Evolutionary conservation across 2,888 invertebrate species (phyloP), one percentile per base, ranked within the genome.

Genomic region (Drosophila antonietae): DNA sequence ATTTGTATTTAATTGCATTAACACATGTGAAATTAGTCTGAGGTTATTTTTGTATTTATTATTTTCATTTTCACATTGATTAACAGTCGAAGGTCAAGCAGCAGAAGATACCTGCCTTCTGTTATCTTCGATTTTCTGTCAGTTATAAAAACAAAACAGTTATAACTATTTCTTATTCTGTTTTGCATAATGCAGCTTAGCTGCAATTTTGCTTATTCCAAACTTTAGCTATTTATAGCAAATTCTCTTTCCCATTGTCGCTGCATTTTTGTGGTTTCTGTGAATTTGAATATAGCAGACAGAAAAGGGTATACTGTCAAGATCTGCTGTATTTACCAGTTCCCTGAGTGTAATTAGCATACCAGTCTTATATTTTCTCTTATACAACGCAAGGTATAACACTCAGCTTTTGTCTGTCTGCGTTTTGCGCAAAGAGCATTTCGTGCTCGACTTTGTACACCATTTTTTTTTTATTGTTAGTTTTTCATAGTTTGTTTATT

Each of bases 251-350:
- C 47, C 33, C 14, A 15, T 67, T 59, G 18, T 56, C 39, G 59
- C 72, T 65, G 75, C 77, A 88, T 53, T 84, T 65, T n/a, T 75
- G 43, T 33, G 88, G 83, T 80, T 88, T 87, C 88, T 56, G 31
- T 41, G 39, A 52, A 61, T 64, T 63, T 47, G 20, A n/a, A 51
- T 14, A 59, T 12, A 43, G 20, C 44, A 6, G 60, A 3, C 57
- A 49, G n/a, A 39, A 20, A 20, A 37, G 61, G 43, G 67, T 57
- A 65, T 62, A 23, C 41, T 46, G n/a, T 2, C 12, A 3, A 12
- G 49, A 51, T 53, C 23, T n/a, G 14, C 39, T 0, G 39, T 2
- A 10, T 8, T 23, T 23, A 23, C 23, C 46, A 20, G 46, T 18
- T 46, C 46, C 46, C 15, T 15, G 12, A 10, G 23, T 15, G 20